Evolutionary conservation across 2,888 invertebrate species (phyloP).

Genomic region (Colostygia pectinataria): DNA sequence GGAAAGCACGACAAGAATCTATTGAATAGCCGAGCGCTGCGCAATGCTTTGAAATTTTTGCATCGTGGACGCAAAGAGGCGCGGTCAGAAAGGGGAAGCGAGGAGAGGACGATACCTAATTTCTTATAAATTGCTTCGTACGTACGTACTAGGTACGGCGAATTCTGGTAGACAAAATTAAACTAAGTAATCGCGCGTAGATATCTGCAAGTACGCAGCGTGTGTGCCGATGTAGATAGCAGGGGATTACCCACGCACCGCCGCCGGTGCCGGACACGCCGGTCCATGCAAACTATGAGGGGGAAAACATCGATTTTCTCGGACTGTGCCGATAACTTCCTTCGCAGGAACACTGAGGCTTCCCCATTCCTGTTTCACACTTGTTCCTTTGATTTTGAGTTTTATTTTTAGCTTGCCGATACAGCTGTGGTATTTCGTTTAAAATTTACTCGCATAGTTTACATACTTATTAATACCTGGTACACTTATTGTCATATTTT

Average conservation of each 20-base stretch:
- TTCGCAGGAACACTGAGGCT: conserved; percentile 51
- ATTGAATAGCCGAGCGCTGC: conserved; percentile 52
- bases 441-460: too few species aligned
- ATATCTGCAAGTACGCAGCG: conserved; percentile 5
- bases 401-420: conserved; percentile 10
- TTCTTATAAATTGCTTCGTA: conserved; percentile 26
- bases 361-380: conserved; percentile 58
- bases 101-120: conserved; percentile 24
- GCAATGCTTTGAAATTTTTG: conserved; percentile 67
- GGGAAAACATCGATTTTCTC: conserved; percentile 79
- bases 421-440: too few species aligned
- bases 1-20: conserved; percentile 23
- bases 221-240: conserved; percentile 34
- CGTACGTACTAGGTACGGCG: conserved; percentile 4
- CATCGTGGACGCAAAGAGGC: conserved; percentile 58
- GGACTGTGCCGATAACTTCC: conserved; percentile 77
- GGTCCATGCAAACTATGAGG: conserved; percentile 80
- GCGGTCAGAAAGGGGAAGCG: conserved; percentile 42
- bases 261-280: conserved; percentile 44
- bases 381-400: conserved; percentile 41
- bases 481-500: too few species aligned
- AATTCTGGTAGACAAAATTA: too few species aligned
- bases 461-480: too few species aligned
- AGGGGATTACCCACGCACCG: conserved; percentile 15
- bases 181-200: too few species aligned